Conservation (phyloP, 2,888 invertebrate species). For the Malthinus flaveolus region DNA sequence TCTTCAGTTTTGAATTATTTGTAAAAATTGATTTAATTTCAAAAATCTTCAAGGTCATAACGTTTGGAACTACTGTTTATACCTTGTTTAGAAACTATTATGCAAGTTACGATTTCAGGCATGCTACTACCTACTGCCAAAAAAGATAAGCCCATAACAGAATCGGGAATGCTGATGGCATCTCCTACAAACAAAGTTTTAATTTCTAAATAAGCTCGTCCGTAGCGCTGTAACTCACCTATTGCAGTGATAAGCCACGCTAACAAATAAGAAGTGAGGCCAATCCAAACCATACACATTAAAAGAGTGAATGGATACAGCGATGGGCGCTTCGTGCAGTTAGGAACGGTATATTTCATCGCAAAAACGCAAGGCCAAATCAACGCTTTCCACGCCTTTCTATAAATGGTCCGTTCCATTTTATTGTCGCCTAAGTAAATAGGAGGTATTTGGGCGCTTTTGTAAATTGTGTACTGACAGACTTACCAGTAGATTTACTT, state of each 20-base stretch:
- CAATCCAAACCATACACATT: conserved; percentile 78
- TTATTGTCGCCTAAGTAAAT: too few species aligned
- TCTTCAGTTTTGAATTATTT: too few species aligned
- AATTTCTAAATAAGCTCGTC: not conserved
- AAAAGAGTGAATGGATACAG: conserved; percentile 68
- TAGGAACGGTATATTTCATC: conserved; percentile 72
- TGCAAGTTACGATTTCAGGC: conserved; percentile 79
- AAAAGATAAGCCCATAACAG: conserved; percentile 78
- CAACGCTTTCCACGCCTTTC: conserved; percentile 59
- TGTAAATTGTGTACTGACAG: too few species aligned
- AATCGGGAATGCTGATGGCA: conserved; percentile 74
- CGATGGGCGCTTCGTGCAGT: conserved; percentile 61
- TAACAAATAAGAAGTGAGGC: conserved; percentile 71
- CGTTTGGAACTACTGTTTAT: too few species aligned
- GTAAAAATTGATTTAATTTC: too few species aligned
- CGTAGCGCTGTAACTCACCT: conserved; percentile 58
- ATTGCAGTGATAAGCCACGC: conserved; percentile 79
- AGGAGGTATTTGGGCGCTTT: too few species aligned
- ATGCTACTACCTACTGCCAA: conserved; percentile 80
- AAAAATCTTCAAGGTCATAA: too few species aligned
- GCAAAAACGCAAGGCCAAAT: conserved; percentile 71
- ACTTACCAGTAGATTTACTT: too few species aligned
- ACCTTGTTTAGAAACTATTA: conserved; percentile 77
- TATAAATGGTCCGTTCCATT: conserved; percentile 38
- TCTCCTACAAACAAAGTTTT: conserved; percentile 62